A percentile compares a stretch with the other conserved stretches of the same genome.
Evolutionary conservation across 1,140 invertebrate genomes (phyloP).

Genomic region (Cecropterus lyciades): DNA sequence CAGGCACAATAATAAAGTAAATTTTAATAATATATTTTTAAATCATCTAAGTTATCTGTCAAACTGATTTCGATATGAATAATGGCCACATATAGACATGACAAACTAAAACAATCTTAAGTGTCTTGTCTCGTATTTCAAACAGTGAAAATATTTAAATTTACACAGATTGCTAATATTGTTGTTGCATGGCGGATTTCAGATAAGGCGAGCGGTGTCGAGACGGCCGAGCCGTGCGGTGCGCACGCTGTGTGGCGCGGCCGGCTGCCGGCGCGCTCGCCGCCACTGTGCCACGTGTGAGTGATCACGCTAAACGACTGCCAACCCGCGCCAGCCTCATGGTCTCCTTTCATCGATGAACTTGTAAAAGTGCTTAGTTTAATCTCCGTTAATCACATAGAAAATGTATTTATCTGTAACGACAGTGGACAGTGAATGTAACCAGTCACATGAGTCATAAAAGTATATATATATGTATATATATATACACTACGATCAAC

Average conservation of each 20-base stretch:
- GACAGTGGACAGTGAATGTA: constrained; percentile 24
- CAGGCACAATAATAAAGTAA: no score
- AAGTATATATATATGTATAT: constrained; percentile 19
- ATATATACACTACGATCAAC: constrained; percentile 1
- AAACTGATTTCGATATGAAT: no score
- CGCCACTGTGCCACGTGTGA: constrained; percentile 74
- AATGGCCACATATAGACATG: no score
- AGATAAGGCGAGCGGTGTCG: constrained; percentile 63
- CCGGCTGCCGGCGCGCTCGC: constrained; percentile 65
- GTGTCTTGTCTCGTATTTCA: neutral
- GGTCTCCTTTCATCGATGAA: constrained; percentile 30
- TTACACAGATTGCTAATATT: neutral
- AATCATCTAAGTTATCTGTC: no score
- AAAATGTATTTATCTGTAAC: constrained; percentile 26
- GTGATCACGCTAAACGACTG: constrained; percentile 36
- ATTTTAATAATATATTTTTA: no score
- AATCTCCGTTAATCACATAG: constrained; percentile 30
- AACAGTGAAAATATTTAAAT: neutral
- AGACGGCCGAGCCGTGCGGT: constrained; percentile 46
- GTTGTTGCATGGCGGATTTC: constrained; percentile 40
- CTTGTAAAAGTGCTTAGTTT: constrained; percentile 36
- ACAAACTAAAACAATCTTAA: no score
- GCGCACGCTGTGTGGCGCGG: constrained; percentile 64
- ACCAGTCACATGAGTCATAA: constrained; percentile 1
- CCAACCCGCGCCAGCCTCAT: constrained; percentile 33